Base-by-base conservation (phyloP, 2,888 invertebrate genomes). In the Ypsolopha sequella region DNA sequence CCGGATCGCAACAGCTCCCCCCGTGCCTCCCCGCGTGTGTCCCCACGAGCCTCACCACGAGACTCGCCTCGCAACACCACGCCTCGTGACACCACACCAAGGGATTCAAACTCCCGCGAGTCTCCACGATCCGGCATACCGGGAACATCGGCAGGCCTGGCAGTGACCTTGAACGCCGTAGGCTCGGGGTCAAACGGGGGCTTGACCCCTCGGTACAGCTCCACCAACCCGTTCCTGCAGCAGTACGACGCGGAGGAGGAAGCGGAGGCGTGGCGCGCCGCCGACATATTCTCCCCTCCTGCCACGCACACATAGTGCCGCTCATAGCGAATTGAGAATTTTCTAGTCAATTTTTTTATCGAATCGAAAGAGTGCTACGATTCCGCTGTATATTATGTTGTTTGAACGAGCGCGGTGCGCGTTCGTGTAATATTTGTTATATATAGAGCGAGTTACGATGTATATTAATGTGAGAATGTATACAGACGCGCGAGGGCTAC, bases 211-310 rank as follows among this genome's bases (percentile, higher is more conserved):
- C 80, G 85, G 56, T 85, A 81, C 74, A 78, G 67, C 57, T 75
- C 84, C 59, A 91, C 90, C 48, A 91, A 90, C 74, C 90, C 90
- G 52, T 90, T 90, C 73, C 74, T 91, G 63, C 87, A 87, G 73
- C 81, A 86, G 67, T 86, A 88, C 71, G 80, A 87, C 67, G 81
- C 78, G 53, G 82, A 87, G 64, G 80, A 74, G 58, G 86, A 86
- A 62, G 82, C 85, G 58, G 82, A 86, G 66, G 80, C 81, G 58
- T 86, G 86, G 86, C 80, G 78, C 57, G 71, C 82, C 59, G 67
- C 79, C 48, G 80, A 86, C 64, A 84, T 86, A 61, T 86, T 86
- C 73, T 84, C 79, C 63, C 69, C 80, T 58, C 69, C 76, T 24
- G 51, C 85, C 68, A 74, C 85, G 75, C 82, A 79, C 79, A 76